These are phyloP conservation scores for Tetranychus truncatus DNA, from an alignment of 2,888 invertebrate species.

Conservation along the genomic window DNA sequence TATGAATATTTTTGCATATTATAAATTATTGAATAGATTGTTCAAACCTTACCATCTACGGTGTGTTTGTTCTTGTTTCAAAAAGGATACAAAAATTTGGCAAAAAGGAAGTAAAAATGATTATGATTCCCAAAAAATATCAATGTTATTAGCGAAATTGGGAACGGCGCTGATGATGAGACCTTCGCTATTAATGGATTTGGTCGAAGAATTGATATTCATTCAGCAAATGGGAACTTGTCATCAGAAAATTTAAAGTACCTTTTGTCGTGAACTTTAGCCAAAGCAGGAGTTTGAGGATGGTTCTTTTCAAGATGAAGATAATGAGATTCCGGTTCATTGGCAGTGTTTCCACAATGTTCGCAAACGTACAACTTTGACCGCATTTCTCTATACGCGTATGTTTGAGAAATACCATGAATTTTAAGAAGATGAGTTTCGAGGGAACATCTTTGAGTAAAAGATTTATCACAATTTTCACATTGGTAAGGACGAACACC, in stretches of 20 bases:
- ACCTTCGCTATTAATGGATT: too few relatives aligned
- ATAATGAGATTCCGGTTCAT: conserved; percentile 86
- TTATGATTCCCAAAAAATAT: too few relatives aligned
- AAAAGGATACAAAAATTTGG: too few relatives aligned
- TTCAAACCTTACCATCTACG: too few relatives aligned
- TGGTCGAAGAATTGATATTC: not conserved
- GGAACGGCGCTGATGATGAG: too few relatives aligned
- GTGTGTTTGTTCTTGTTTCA: too few relatives aligned
- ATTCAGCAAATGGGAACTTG: not conserved
- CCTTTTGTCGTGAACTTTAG: conserved; percentile 95
- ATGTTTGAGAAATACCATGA: conserved; percentile 85
- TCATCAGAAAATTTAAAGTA: too few relatives aligned
- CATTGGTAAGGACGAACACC: conserved; percentile 96
- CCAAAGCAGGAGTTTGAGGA: conserved; percentile 67
- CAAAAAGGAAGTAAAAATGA: too few relatives aligned
- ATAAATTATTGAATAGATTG: too few relatives aligned
- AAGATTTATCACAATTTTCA: conserved; percentile 90
- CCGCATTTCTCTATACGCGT: conserved; percentile 91
- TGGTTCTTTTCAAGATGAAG: conserved; percentile 84
- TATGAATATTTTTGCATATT: too few relatives aligned
- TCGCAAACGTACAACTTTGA: conserved; percentile 99
- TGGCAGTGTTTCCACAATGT: conserved; percentile 94
- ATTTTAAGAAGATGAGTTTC: conserved; percentile 98
- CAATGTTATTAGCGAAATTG: too few relatives aligned
- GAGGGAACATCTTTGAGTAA: conserved; percentile 93